A percentile compares a stretch with the other conserved stretches of the same genome.
These are phyloP conservation scores for Aphelinus certus DNA, from an alignment of 1,140 invertebrate species.

Conservation along the genomic window DNA sequence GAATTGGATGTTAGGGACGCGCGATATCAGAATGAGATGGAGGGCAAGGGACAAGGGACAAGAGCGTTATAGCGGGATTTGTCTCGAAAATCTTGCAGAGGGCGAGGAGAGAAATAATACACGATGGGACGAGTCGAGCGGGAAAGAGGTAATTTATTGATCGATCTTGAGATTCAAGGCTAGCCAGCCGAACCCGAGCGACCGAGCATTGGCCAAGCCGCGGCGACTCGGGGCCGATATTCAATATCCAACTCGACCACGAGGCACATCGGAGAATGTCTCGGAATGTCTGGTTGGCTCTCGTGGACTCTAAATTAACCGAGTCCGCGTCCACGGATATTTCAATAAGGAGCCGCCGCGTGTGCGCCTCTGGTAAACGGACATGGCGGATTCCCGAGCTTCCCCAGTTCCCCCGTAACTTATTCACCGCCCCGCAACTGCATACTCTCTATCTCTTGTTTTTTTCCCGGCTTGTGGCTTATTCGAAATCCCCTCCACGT, in stretches of 20 bases:
- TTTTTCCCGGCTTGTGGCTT: no score
- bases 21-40: no score
- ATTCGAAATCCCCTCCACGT: no score
- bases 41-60: no score
- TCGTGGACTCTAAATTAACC: slow-evolving; percentile 7
- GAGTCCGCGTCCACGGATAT: neutral
- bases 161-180: slow-evolving; percentile 36
- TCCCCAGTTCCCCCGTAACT: neutral
- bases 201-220: neutral
- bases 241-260: neutral
- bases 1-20: no score
- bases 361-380: neutral
- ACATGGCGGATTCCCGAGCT: neutral
- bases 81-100: no score
- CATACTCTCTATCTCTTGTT: no score
- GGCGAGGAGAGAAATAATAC: no score
- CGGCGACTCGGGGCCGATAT: neutral
- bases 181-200: no score
- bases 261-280: slow-evolving; percentile 1
- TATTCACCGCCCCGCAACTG: no score
- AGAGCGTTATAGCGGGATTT: no score
- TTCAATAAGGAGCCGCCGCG: slow-evolving; percentile 3
- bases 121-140: no score
- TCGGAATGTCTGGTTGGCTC: neutral
- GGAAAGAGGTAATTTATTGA: slow-evolving; percentile 21